phyloP scores from a whole-genome alignment of 2,113 vertebrate genomes.

The Stigmatopora argus region DNA sequence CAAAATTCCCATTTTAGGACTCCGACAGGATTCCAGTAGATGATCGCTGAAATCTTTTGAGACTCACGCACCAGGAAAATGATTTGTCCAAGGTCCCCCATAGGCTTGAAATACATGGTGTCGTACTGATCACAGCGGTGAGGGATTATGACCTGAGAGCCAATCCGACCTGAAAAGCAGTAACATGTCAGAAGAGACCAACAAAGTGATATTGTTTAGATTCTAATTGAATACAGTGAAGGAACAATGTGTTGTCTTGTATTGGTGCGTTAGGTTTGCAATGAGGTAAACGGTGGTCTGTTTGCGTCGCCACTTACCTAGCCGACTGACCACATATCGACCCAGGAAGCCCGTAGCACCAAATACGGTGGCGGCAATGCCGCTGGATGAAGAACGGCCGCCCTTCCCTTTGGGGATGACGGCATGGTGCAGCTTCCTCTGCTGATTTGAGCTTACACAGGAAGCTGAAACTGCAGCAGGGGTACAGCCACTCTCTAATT shows the following conservation, averaged over 20 bases:
- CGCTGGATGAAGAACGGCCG: conserved; percentile 88
- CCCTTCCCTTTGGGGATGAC: conserved; percentile 82
- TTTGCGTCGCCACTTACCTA: conserved; percentile 72
- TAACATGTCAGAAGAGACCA: not conserved
- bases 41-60: not conserved
- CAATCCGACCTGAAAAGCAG: conserved; percentile 78
- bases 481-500: conserved; percentile 64
- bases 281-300: not conserved
- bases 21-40: not conserved
- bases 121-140: conserved; percentile 89
- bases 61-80: conserved; percentile 77
- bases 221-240: not conserved
- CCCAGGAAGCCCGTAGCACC: conserved; percentile 93
- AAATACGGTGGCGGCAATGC: conserved; percentile 90
- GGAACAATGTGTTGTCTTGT: not conserved
- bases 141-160: conserved; percentile 87
- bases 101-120: conserved; percentile 82
- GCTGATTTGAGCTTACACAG: conserved; percentile 55
- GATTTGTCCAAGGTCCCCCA: conserved; percentile 95
- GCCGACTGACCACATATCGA: conserved; percentile 84
- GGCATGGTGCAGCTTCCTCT: conserved; percentile 78
- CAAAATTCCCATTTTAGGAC: not conserved
- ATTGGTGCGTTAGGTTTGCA: not conserved
- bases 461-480: conserved; percentile 60
- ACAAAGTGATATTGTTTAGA: not conserved